Evolutionary conservation across 2,113 vertebrate genomes (phyloP).

Genomic region (Shinisaurus crocodilurus): DNA sequence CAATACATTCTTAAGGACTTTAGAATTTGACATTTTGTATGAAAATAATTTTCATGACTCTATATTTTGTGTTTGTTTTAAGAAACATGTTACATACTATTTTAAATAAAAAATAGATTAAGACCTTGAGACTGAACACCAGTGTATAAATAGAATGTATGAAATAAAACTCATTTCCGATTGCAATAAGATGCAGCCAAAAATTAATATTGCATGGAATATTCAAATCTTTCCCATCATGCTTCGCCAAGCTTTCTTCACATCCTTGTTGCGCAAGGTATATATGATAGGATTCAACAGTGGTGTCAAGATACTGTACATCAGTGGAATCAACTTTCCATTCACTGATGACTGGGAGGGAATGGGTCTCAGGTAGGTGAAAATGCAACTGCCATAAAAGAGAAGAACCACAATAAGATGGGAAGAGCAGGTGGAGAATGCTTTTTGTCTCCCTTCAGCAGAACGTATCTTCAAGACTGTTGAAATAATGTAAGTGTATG

Average conservation of each 20-base stretch:
- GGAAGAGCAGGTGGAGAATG: slow-evolving; percentile 65
- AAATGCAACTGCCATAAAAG: slow-evolving; percentile 59
- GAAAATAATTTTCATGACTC: neutral
- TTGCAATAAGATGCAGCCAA: neutral
- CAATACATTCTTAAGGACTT: too few species aligned
- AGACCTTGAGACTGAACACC: neutral
- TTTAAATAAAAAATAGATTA: neutral
- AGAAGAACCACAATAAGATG: slow-evolving; percentile 57
- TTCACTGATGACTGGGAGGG: slow-evolving; percentile 33
- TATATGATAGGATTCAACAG: slow-evolving; percentile 65
- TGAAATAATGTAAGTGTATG: slow-evolving; percentile 51
- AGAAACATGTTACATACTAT: neutral
- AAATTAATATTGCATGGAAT: neutral
- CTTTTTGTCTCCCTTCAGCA: slow-evolving; percentile 49
- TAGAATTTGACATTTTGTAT: too few species aligned
- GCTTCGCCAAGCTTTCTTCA: slow-evolving; percentile 43
- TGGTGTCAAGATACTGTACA: slow-evolving; percentile 57
- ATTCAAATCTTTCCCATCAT: slow-evolving; percentile 20
- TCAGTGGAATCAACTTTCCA: slow-evolving; percentile 51
- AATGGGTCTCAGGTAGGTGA: slow-evolving; percentile 48
- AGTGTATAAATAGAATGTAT: neutral
- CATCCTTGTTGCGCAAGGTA: slow-evolving; percentile 57
- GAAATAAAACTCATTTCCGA: neutral
- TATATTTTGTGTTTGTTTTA: neutral
- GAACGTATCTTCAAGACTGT: slow-evolving; percentile 54